Conservation (phyloP, 2,797 vertebrate species). For the Lagorchestes hirsutus region DNA sequence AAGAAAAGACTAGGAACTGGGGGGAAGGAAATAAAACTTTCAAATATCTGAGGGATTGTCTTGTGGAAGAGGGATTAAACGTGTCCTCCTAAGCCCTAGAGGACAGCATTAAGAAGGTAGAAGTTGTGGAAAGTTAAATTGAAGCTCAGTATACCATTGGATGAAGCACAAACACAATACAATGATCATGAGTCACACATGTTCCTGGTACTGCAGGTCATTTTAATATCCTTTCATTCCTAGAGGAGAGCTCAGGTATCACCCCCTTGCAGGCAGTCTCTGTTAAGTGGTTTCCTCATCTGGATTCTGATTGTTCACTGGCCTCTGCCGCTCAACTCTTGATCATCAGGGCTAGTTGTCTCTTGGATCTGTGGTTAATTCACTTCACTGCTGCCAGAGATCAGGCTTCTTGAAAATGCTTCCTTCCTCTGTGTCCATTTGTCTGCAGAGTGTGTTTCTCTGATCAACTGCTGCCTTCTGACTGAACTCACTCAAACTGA, state of each 20-base stretch:
- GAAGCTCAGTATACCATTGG: neutral
- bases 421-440: neutral
- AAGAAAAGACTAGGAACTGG: neutral
- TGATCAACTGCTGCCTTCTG: neutral
- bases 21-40: neutral
- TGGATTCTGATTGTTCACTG: neutral
- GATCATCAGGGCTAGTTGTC: neutral
- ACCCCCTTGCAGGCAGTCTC: neutral
- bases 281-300: neutral
- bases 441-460: neutral
- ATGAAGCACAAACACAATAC: neutral
- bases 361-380: neutral
- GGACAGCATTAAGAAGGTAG: neutral
- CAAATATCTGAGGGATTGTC: neutral
- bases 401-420: neutral
- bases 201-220: neutral
- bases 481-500: neutral
- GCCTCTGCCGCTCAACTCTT: neutral
- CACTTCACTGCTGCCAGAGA: neutral
- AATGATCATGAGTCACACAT: neutral
- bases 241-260: neutral
- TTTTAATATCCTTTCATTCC: neutral
- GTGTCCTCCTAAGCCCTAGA: neutral
- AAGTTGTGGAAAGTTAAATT: neutral
- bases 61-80: neutral